A percentile compares a stretch with the other conserved stretches of the same genome.
Conservation (phyloP, 92 coral and sea anemone species). For the Zoanthus gigantus region DNA sequence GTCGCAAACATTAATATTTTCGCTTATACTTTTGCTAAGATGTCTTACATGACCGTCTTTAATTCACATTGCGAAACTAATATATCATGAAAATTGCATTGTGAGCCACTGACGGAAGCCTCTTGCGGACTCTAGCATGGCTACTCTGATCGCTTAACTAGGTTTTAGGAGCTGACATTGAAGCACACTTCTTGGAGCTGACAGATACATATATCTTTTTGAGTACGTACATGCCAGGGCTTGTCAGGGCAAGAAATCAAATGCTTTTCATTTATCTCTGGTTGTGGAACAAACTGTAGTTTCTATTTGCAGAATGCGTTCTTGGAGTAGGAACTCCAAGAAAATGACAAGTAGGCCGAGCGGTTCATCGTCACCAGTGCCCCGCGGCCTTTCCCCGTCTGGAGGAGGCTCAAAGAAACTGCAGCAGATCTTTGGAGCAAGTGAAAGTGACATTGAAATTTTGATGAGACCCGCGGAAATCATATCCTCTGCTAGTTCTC, state of each 20-base stretch:
- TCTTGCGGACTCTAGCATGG: too few species aligned
- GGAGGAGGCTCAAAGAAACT: slow-evolving; percentile 98
- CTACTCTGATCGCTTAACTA: too few species aligned
- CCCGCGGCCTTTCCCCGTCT: slow-evolving; percentile 79
- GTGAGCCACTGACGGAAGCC: neutral
- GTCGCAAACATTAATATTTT: too few species aligned
- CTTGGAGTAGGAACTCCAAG: slow-evolving; percentile 94
- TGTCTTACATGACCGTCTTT: too few species aligned
- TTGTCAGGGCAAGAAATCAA: neutral
- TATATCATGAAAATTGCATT: too few species aligned
- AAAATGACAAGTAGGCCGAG: slow-evolving; percentile 80
- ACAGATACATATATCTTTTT: too few species aligned
- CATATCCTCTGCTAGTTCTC: slow-evolving; percentile 73
- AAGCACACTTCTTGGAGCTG: too few species aligned
- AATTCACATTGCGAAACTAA: too few species aligned
- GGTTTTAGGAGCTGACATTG: too few species aligned
- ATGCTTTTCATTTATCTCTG: neutral
- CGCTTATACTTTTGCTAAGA: too few species aligned
- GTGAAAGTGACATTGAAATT: slow-evolving; percentile 98
- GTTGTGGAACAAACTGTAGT: neutral
- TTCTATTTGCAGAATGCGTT: slow-evolving; percentile 74
- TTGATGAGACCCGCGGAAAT: slow-evolving; percentile 88
- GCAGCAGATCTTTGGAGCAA: slow-evolving; percentile 96
- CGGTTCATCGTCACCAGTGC: slow-evolving; percentile 73
- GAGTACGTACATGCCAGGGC: too few species aligned